phyloP scores from a whole-genome alignment of 2,888 invertebrate genomes.

The Nipponacmea schrenckii region DNA sequence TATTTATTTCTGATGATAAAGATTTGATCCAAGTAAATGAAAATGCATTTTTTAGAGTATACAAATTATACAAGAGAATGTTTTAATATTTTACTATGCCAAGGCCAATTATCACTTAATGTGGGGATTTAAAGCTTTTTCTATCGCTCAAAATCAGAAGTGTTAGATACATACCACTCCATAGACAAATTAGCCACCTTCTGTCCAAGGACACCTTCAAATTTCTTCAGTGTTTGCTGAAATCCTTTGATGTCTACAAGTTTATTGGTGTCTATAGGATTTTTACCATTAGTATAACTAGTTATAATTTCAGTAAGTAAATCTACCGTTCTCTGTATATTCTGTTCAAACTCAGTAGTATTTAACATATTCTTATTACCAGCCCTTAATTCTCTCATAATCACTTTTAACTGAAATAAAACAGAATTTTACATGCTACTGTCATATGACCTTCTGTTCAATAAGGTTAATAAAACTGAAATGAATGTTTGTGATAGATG shows the following conservation, averaged over 20 bases:
- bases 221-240: constrained; percentile 18
- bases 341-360: constrained; percentile 16
- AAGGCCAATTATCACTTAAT: too few relatives aligned
- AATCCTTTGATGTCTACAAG: constrained; percentile 25
- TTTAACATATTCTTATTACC: constrained; percentile 21
- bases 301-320: constrained; percentile 19
- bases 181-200: constrained; percentile 22
- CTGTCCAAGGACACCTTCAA: constrained; percentile 16
- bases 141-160: too few relatives aligned
- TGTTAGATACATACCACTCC: constrained; percentile 16
- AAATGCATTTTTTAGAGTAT: too few relatives aligned
- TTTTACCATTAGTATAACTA: constrained; percentile 20
- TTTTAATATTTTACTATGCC: too few relatives aligned
- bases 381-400: constrained; percentile 16
- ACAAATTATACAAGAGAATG: too few relatives aligned
- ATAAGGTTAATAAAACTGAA: too few relatives aligned
- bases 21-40: too few relatives aligned
- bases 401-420: constrained; percentile 16
- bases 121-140: too few relatives aligned
- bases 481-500: too few relatives aligned
- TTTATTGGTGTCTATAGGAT: constrained; percentile 13
- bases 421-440: not conserved
- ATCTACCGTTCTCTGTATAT: constrained; percentile 21
- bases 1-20: too few relatives aligned
- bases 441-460: not conserved